These are phyloP conservation scores for Bubo blakistoni DNA, from an alignment of 2,113 vertebrate genomes.

Conservation along the genomic window DNA sequence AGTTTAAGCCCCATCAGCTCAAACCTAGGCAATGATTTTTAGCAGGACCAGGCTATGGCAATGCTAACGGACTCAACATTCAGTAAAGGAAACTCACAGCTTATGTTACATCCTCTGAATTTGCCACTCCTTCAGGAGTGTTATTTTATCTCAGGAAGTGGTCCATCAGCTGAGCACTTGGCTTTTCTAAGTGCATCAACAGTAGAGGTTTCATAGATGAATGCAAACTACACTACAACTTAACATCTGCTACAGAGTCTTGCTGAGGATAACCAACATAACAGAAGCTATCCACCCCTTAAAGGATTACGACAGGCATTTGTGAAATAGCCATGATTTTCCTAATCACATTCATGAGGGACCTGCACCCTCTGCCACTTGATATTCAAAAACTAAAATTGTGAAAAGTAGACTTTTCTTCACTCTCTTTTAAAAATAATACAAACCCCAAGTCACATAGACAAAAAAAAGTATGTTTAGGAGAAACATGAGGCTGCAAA, in stretches of 20 bases:
- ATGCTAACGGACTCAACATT: background rate
- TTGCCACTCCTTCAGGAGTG: background rate
- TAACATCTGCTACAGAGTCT: background rate
- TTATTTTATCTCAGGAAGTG: background rate
- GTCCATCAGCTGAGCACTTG: background rate
- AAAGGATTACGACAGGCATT: background rate
- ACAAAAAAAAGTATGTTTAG: background rate
- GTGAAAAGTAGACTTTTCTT: background rate
- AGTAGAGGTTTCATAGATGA: background rate
- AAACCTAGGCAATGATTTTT: background rate
- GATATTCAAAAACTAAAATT: background rate
- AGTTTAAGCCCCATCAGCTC: background rate
- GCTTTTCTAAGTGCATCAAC: background rate
- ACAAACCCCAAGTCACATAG: background rate
- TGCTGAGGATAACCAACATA: background rate
- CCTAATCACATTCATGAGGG: background rate
- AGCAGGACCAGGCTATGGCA: background rate
- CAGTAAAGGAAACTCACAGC: background rate
- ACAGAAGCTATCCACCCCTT: background rate
- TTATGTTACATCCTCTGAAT: background rate
- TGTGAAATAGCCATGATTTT: background rate
- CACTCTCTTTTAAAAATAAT: background rate
- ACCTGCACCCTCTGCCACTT: background rate
- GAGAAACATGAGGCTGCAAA: background rate
- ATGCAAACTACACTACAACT: background rate